Conservation (phyloP, 1,140 invertebrate genomes). For the Pseudomyrmex flavicornis region DNA sequence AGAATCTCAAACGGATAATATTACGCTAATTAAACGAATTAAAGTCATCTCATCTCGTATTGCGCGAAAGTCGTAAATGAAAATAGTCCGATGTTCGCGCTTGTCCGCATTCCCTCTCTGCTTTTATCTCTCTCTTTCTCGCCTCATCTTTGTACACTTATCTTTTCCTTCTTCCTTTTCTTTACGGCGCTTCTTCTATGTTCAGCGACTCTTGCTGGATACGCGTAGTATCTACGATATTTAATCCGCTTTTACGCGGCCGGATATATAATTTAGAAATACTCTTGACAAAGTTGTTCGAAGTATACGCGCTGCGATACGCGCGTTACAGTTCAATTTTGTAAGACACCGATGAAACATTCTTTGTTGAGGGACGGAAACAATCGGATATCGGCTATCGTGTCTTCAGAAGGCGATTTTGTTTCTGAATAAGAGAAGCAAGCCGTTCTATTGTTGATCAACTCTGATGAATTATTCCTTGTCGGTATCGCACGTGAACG, state of each 20-base stretch:
- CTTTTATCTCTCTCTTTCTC: constrained; percentile 1
- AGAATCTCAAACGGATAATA: constrained; percentile 64
- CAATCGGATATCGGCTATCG: constrained; percentile 60
- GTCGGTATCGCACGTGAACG: constrained; percentile 43
- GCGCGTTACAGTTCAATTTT: constrained; percentile 3
- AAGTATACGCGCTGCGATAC: too few relatives aligned
- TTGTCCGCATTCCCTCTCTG: not conserved
- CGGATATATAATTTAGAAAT: not conserved
- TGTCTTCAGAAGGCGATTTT: constrained; percentile 38
- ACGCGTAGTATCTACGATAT: too few relatives aligned
- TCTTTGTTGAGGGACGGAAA: not conserved
- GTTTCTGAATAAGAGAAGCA: constrained; percentile 26
- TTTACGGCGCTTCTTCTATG: too few relatives aligned
- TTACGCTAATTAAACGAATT: constrained; percentile 73
- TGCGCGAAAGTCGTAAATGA: constrained; percentile 21
- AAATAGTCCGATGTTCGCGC: not conserved
- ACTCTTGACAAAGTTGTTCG: not conserved
- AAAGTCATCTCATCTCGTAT: constrained; percentile 54
- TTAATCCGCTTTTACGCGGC: too few relatives aligned
- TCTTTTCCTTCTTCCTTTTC: too few relatives aligned
- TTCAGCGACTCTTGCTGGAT: too few relatives aligned
- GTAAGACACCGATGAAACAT: constrained; percentile 31
- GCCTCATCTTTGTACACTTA: too few relatives aligned
- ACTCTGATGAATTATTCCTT: constrained; percentile 68
- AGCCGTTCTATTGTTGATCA: constrained; percentile 66